These are phyloP conservation scores for Poliocrania exsul DNA, from an alignment of 2,797 vertebrate genomes.

Conservation along the genomic window DNA sequence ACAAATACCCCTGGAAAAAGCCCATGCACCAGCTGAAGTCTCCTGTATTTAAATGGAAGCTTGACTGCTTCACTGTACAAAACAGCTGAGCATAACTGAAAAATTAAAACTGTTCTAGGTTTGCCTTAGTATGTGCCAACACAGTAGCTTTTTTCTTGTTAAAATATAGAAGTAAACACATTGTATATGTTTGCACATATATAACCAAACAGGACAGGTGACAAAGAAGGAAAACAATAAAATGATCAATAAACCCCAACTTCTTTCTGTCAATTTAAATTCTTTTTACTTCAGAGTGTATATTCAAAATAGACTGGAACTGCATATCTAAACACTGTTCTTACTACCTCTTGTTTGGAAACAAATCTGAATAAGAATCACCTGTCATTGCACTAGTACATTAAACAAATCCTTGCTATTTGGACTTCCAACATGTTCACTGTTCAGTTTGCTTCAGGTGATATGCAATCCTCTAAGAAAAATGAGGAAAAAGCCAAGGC, in stretches of 20 bases:
- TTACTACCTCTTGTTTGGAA: not conserved
- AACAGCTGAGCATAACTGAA: not conserved
- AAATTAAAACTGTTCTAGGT: not conserved
- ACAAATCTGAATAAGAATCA: not conserved
- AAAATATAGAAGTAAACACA: rapidly evolving
- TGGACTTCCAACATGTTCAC: not conserved
- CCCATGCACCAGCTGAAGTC: not conserved
- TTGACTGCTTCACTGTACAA: not conserved
- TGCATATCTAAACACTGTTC: not conserved
- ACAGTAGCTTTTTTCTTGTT: not conserved
- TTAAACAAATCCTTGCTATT: not conserved
- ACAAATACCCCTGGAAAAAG: not conserved
- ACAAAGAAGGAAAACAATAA: rapidly evolving
- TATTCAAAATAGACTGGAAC: not conserved
- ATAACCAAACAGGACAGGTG: not conserved
- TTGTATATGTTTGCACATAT: not conserved
- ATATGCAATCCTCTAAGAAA: not conserved
- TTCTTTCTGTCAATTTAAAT: not conserved
- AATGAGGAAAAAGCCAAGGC: not conserved
- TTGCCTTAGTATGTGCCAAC: not conserved
- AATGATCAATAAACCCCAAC: not conserved
- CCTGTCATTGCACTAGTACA: not conserved
- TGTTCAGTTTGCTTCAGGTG: not conserved
- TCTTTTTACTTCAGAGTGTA: not conserved
- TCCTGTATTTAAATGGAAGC: not conserved